Base-by-base conservation (phyloP, 2,888 invertebrate genomes). In the Diarsia brunnea region DNA sequence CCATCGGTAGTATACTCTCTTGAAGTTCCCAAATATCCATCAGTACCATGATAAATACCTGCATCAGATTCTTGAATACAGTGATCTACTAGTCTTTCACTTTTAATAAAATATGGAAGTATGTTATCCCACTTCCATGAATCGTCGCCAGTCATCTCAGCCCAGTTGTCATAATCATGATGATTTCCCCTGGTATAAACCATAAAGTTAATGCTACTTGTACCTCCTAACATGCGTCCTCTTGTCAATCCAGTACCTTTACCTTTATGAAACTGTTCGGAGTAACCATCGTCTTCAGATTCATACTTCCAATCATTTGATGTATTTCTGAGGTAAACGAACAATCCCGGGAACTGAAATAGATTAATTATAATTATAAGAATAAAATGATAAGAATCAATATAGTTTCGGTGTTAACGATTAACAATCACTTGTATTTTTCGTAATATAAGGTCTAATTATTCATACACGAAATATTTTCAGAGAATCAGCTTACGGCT, bases 151-250 rank as follows among this genome's bases (percentile, higher is more conserved):
- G 92, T 55, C 1, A 55, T 19, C 14, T 55, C 38, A 0, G 19
- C 19, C 38, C 67, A 68, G 38, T n/a, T 38, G 51, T 38, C n/a
- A 19, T 12, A 53, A 38, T 38, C 51, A 38, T 53, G 38, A 38
- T 38, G 7, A 19, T 24, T 68, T 55, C 43, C 43, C 24, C 68
- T 68, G 1, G 97, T 91, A 79, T 97, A 97, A 63, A 96, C 90
- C 93, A 97, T 96, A 53, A 94, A 96, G 88, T 97, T 97, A 5
- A 97, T 86, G 0, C 93, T 92, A 43, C 97, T 97, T 1, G 94
- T 93, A 1, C 97, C 97, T 64, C 97, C 97, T 84, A 97, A 91
- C 84, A 97, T 93, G 1, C 53, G 68, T 38, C 69, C 58, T 53
- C n/a, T 12, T 0, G 27, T 45, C n/a, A 43, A 43, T 12, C n/a